Evolutionary conservation across 2,888 invertebrate genomes (phyloP).

Genomic region (Epinotia ramella): DNA sequence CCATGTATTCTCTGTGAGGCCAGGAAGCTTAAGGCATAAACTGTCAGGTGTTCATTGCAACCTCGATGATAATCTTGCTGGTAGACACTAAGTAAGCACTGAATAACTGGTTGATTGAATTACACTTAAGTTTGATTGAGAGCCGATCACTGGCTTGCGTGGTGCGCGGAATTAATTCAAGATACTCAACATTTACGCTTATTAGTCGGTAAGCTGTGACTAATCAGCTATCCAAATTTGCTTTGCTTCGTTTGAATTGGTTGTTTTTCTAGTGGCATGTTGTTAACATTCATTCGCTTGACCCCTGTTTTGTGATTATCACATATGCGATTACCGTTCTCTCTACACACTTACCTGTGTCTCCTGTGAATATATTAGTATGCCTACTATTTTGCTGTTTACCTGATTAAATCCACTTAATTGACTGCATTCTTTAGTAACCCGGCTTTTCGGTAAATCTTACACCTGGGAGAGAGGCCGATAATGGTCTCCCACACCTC

Average conservation of each 20-base stretch:
- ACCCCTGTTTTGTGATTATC: too few relatives aligned
- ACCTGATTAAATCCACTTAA: too few relatives aligned
- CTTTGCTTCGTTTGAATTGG: not conserved
- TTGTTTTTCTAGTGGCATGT: too few relatives aligned
- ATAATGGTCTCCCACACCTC: too few relatives aligned
- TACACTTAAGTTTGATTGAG: slow-evolving; percentile 70
- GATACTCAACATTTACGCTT: slow-evolving; percentile 48
- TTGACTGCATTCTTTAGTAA: too few relatives aligned
- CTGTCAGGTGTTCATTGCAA: not conserved
- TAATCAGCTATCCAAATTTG: not conserved
- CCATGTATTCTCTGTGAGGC: slow-evolving; percentile 45
- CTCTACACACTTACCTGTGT: too few relatives aligned
- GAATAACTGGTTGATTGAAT: slow-evolving; percentile 68
- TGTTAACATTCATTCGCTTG: too few relatives aligned
- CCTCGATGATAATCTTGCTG: slow-evolving; percentile 38
- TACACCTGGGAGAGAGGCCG: too few relatives aligned
- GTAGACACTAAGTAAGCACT: slow-evolving; percentile 56
- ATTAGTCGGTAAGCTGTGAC: not conserved
- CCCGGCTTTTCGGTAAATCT: too few relatives aligned
- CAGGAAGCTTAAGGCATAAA: not conserved
- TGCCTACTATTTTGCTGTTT: too few relatives aligned
- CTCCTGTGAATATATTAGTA: too few relatives aligned
- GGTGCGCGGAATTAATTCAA: slow-evolving; percentile 68
- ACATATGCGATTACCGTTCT: too few relatives aligned
- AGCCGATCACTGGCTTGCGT: slow-evolving; percentile 63